Base-by-base conservation (phyloP, 1,140 invertebrate genomes). In the Anoplophora glabripennis region DNA sequence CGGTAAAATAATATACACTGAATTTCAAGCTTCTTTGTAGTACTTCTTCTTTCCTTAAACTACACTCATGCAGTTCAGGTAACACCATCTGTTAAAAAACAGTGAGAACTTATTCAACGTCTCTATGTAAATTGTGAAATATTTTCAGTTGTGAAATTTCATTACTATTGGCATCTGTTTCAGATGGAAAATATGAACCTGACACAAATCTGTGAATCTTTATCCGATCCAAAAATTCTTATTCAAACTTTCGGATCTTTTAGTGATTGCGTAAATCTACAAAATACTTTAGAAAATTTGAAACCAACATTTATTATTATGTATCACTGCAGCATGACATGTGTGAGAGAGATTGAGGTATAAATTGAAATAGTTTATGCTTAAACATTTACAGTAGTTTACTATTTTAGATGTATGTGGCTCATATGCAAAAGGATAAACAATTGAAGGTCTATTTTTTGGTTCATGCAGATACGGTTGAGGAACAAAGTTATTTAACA, bases 401-500 rank as follows among this genome's bases (percentile, higher is more conserved):
- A 45, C 10, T 44, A 44, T 57, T 70, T 52, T 61, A 68, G 73
- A 61, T 73, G 33, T 83, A 78, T 63, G 85, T 94, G 82, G 84
- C 91, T 34, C 88, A 86, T 65, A 86, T 89, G 66, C 75, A 84
- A 67, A 79, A 83, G 4, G 79, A 80, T 0, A 72, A 79, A 4
- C 73, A 78, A 5, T 72, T 93, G 1, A 85, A 84, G 67, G 85
- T 96, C n/a, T 97, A 91, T 75, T 94, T 96, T 67, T 72, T 97
- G 17, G 85, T 96, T 45, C 94, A 96, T 73, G 86, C 86, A 9
- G 89, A 88, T 18, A 96, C 94, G 14, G 90, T 94, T 0, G 96
- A 99, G 79, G 96, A 98, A 76, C 96, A 98, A 80, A 85, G 89
- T 3, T 98, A 97, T 76, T 78, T 99, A 11, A 97, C 93, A 1